Conservation (phyloP, 1,140 invertebrate genomes). For the Dendrolimus punctatus region DNA sequence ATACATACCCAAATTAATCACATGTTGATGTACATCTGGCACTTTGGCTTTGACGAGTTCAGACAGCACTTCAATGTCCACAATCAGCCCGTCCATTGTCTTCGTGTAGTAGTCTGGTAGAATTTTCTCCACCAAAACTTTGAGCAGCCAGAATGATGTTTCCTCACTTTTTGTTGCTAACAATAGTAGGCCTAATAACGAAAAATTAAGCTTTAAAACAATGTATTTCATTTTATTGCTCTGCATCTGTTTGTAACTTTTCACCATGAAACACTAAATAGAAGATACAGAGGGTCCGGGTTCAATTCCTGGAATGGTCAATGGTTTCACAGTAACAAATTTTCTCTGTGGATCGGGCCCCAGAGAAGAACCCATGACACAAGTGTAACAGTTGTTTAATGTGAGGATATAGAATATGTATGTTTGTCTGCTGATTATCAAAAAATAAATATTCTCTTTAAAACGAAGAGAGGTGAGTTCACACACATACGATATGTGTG, state of each 20-base stretch:
- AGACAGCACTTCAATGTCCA: slow-evolving; percentile 90
- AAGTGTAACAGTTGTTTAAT: no score
- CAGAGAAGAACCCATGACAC: no score
- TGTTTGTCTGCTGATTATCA: no score
- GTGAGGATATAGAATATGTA: no score
- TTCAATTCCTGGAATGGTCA: no score
- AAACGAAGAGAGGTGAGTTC: no score
- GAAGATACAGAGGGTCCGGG: no score
- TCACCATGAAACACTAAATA: no score
- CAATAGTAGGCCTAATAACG: slow-evolving; percentile 79
- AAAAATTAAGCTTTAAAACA: slow-evolving; percentile 2
- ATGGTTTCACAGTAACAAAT: no score
- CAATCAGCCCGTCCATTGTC: slow-evolving; percentile 89
- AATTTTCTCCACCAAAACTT: slow-evolving; percentile 88
- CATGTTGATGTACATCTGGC: slow-evolving; percentile 85
- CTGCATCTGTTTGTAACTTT: background rate
- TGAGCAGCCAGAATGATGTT: slow-evolving; percentile 92
- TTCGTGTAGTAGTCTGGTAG: slow-evolving; percentile 91
- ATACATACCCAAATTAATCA: slow-evolving; percentile 77
- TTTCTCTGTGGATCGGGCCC: no score
- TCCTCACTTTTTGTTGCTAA: slow-evolving; percentile 92
- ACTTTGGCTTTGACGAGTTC: slow-evolving; percentile 87
- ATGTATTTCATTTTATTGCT: background rate
- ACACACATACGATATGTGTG: no score
- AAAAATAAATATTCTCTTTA: no score